A percentile compares a stretch with the other conserved stretches of the same genome.
phyloP scores from a whole-genome alignment of 2,113 vertebrate genomes.

The Notarius lentiginosus region DNA sequence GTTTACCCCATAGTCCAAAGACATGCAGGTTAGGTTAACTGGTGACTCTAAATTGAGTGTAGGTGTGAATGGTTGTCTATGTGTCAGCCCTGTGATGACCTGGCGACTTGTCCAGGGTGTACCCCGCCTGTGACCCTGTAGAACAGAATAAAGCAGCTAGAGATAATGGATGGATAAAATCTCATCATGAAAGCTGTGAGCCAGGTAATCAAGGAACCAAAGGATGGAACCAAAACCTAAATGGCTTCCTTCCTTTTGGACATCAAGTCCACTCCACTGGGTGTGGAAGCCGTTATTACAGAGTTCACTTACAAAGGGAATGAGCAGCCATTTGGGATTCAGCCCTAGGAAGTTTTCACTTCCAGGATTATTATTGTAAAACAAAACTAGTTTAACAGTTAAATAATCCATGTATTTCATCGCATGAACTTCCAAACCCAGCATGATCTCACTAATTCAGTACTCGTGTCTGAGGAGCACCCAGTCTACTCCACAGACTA shows the following conservation, averaged over 20 bases:
- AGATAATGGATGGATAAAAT: no score
- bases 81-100: no score
- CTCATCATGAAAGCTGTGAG: constrained; percentile 23
- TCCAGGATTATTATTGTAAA: neutral
- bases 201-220: neutral
- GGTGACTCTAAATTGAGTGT: no score
- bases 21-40: no score
- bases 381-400: neutral
- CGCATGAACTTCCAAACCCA: neutral
- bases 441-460: neutral
- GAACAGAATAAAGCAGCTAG: no score
- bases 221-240: neutral
- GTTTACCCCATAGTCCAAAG: no score
- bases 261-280: neutral
- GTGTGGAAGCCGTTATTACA: neutral
- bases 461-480: neutral
- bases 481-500: neutral
- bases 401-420: neutral
- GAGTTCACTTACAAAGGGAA: constrained; percentile 12
- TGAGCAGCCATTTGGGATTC: neutral
- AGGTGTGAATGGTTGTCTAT: no score
- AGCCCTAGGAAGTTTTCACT: neutral
- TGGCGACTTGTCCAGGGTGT: no score
- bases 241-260: neutral
- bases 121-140: no score